Conservation (phyloP, 2,888 invertebrate genomes). For the Neria commutata region DNA sequence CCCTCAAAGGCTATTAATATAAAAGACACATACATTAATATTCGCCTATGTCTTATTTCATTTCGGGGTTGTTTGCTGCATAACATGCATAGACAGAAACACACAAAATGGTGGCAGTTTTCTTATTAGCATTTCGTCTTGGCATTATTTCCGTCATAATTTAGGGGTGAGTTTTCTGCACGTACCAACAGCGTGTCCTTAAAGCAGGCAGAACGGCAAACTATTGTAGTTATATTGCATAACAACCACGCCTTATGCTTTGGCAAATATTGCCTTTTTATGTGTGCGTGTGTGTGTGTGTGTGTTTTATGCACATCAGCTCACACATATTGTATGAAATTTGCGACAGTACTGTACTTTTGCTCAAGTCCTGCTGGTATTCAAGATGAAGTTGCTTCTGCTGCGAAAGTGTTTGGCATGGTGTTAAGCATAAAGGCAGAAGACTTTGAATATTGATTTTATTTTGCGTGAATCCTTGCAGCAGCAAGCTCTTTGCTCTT, state of each 20-base stretch:
- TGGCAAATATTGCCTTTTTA: slow-evolving; percentile 22
- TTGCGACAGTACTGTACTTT: slow-evolving; percentile 5
- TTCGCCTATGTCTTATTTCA: slow-evolving; percentile 14
- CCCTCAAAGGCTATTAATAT: slow-evolving; percentile 46
- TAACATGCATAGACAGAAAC: slow-evolving; percentile 37
- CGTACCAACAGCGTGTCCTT: too few species aligned
- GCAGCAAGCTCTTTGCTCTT: background rate
- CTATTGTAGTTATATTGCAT: slow-evolving; percentile 11
- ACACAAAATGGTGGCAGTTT: slow-evolving; percentile 55
- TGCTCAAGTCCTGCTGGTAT: slow-evolving; percentile 25
- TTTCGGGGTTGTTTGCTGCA: slow-evolving; percentile 16
- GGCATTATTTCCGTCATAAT: slow-evolving; percentile 17
- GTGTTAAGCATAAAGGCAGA: slow-evolving; percentile 2
- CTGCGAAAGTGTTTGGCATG: background rate
- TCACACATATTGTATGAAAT: slow-evolving; percentile 39
- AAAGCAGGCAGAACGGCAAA: background rate
- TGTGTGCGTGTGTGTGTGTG: slow-evolving; percentile 11
- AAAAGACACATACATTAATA: slow-evolving; percentile 53
- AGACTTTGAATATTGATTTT: slow-evolving; percentile 45
- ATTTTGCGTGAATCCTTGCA: too few species aligned
- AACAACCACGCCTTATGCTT: slow-evolving; percentile 43
- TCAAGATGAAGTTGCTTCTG: slow-evolving; percentile 12
- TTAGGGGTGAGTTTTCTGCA: slow-evolving; percentile 46
- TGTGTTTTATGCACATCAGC: slow-evolving; percentile 25
- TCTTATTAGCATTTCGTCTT: slow-evolving; percentile 54